These are phyloP conservation scores for Diacarnus erythraeanus DNA, from an alignment of 37 sponge, comb jelly and placozoan species.

Conservation along the genomic window DNA sequence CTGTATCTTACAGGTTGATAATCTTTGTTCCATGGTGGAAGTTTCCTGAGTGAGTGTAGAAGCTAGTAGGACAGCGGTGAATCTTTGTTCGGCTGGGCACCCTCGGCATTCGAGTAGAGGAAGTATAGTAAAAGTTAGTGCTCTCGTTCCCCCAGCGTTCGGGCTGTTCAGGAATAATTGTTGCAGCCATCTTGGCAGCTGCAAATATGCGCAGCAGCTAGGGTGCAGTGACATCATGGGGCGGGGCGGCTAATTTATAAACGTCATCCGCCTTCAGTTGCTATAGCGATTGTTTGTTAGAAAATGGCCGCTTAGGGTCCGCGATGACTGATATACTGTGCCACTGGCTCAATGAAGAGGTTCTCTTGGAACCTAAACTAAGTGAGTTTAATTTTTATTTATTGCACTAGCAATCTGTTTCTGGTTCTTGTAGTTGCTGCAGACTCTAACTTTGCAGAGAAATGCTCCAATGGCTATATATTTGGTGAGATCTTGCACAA, in stretches of 20 bases:
- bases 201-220: constrained; percentile 3
- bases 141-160: constrained; percentile 53
- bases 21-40: too few species aligned
- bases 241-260: background rate
- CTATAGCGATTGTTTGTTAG: background rate
- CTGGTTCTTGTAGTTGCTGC: constrained; percentile 15
- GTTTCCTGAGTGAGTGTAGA: too few species aligned
- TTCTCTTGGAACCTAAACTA: constrained; percentile 45
- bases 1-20: too few species aligned
- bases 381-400: constrained; percentile 54
- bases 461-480: constrained; percentile 85
- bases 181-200: constrained; percentile 28
- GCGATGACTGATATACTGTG: constrained; percentile 95
- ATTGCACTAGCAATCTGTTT: too few species aligned
- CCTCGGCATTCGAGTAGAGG: constrained; percentile 1
- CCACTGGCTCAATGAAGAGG: constrained; percentile 90
- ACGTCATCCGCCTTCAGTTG: background rate
- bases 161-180: constrained; percentile 22
- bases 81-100: constrained; percentile 30
- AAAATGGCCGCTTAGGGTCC: background rate
- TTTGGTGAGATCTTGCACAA: constrained; percentile 83
- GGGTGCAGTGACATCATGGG: background rate
- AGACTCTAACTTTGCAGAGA: constrained; percentile 46
- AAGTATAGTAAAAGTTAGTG: constrained; percentile 45
- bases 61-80: constrained; percentile 33